Evolutionary conservation across 2,888 invertebrate genomes (phyloP), one percentile per base, ranked within the genome.

Genomic region (Agonopterix arenella): DNA sequence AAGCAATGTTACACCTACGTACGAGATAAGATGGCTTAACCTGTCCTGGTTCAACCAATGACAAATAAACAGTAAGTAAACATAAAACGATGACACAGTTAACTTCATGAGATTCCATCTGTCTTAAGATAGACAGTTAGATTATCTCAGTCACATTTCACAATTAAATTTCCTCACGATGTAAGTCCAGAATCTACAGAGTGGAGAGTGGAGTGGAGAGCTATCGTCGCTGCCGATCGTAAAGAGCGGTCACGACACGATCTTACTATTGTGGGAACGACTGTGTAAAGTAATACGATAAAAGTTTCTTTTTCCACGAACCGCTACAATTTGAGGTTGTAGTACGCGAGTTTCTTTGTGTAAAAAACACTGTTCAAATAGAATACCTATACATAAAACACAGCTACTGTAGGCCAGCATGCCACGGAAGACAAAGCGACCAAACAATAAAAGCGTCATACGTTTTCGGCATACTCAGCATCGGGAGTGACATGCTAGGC

Each of bases 221-320:
- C 72, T 81, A 85, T 86, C 85, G 62, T 59, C 54, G 66, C 73
- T 75, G 65, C 72, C 61, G 70, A 84, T 85, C 84, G 65, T 67
- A 65, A 65, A 52, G 63, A 66, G 64, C 62, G 69, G 85, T 85
- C 85, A 85, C 85, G 83, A 82, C 85, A 85, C 85, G 83, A 82
- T 76, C 69, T 68, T 59, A 68, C 81, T 81, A 80, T 84, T 82
- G 76, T 43, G 43, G 43, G 43, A 43, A 84, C 72, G 55, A 66
- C 71, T 63, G 51, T 60, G 59, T 65, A 67, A 64, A 62, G 62
- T 61, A 58, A 64, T 62, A 68, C 57, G 58, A 58, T 62, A 47
- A 52, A 54, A 46, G 46, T 51, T 48, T 45, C 45, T 49, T 41
- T 48, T 52, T 52, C 46, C 49, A 49, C 37, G 49, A 48, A 52